phyloP scores from a whole-genome alignment of 30 jellyfish, hydroid and myxozoan species.

The Pseudorhiza aurosa region DNA sequence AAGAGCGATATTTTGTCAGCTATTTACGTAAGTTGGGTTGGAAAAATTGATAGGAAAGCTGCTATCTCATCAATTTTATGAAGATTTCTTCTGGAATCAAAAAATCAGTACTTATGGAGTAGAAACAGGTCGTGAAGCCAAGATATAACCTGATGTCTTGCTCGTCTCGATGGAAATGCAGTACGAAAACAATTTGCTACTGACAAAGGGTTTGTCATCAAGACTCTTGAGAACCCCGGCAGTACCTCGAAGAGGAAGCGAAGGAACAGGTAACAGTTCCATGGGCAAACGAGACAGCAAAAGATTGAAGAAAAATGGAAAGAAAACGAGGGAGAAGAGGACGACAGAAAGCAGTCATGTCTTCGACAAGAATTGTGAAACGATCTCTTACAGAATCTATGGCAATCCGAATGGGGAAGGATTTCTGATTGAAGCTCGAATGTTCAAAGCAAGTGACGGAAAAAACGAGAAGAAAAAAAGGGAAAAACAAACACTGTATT shows the following conservation, averaged over 20 bases:
- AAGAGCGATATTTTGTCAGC: no score
- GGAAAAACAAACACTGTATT: neutral
- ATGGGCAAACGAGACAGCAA: neutral
- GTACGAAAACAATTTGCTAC: neutral
- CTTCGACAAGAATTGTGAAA: conserved; percentile 15
- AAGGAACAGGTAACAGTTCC: neutral
- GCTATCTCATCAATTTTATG: no score
- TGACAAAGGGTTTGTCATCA: conserved; percentile 5
- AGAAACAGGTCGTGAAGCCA: no score
- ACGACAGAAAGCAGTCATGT: neutral
- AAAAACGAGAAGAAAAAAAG: neutral
- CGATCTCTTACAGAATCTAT: conserved; percentile 57
- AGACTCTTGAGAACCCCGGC: neutral
- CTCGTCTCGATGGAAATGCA: neutral
- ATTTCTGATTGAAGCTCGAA: conserved; percentile 43
- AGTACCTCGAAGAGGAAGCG: neutral
- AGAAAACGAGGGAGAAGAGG: neutral
- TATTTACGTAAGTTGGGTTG: no score
- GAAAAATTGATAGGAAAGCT: no score
- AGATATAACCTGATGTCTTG: neutral
- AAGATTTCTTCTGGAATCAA: no score
- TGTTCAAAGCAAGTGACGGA: conserved; percentile 5
- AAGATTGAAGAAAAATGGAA: neutral
- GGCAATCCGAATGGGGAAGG: conserved; percentile 75
- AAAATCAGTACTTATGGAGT: no score